Conservation (phyloP, 2,888 invertebrate species). For the Barypeithes pellucidus region DNA sequence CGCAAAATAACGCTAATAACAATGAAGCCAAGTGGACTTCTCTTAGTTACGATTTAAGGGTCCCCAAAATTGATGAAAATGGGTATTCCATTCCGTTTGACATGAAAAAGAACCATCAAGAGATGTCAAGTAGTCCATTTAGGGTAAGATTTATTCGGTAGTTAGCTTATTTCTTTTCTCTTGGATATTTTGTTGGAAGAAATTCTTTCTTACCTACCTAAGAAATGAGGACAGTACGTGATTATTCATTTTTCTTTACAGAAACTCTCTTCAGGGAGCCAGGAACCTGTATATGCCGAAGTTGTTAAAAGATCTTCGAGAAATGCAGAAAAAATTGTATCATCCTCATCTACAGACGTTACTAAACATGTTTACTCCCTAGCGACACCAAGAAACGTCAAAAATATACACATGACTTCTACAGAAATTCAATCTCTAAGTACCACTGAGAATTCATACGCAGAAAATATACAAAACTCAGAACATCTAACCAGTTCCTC, state of each 20-base stretch:
- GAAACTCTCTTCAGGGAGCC: neutral
- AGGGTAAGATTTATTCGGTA: neutral
- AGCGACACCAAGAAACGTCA: conserved; percentile 10
- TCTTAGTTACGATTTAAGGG: neutral
- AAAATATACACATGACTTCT: neutral
- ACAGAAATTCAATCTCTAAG: neutral
- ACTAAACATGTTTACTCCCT: conserved; percentile 7
- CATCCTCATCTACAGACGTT: neutral
- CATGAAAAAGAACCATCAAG: neutral
- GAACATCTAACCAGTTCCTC: neutral
- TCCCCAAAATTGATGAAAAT: neutral
- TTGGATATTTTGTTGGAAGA: too few species aligned
- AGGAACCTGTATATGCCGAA: conserved; percentile 15
- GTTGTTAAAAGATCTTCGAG: conserved; percentile 7
- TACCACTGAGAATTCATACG: neutral
- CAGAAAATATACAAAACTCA: neutral
- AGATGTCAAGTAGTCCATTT: neutral
- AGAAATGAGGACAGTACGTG: too few species aligned
- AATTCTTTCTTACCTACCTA: too few species aligned
- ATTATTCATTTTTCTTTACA: neutral
- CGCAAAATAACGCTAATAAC: neutral
- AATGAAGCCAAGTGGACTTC: neutral
- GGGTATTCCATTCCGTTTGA: conserved; percentile 1
- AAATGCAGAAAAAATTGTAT: neutral
- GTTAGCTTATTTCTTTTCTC: neutral